A percentile compares a stretch with the other conserved stretches of the same genome.
Evolutionary conservation across 1,140 invertebrate species (phyloP).

Genomic region (Heliothis virescens): DNA sequence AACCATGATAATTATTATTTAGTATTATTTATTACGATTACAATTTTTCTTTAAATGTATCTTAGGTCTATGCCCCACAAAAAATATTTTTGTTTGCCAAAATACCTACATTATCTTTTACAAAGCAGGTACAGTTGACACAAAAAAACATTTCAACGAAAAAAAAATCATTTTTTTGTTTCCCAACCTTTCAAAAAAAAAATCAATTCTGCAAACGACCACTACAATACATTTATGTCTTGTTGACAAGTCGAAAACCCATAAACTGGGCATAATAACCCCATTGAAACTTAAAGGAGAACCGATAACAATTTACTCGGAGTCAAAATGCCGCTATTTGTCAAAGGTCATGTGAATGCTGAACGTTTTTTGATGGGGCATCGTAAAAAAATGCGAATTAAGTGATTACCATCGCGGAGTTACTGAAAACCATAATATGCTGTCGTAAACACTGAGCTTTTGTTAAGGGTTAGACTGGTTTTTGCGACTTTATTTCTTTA

Average conservation of each 20-base stretch:
- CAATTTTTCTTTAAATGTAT: too few relatives aligned
- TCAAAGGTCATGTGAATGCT: conserved; percentile 32
- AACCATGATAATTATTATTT: too few relatives aligned
- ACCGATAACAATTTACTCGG: background rate
- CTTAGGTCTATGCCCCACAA: too few relatives aligned
- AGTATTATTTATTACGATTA: too few relatives aligned
- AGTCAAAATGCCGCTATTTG: conserved; percentile 24
- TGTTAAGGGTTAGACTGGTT: conserved; percentile 31
- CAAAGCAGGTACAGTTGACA: too few relatives aligned
- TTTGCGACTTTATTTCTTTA: too few relatives aligned
- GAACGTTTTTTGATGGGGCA: conserved; percentile 35
- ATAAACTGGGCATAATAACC: conserved; percentile 9
- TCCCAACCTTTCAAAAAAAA: background rate
- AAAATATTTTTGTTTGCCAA: too few relatives aligned
- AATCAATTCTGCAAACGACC: background rate
- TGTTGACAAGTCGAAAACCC: conserved; percentile 11
- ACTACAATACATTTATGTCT: background rate
- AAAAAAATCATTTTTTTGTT: background rate
- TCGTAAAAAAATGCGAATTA: conserved; percentile 49
- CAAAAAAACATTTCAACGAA: background rate
- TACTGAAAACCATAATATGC: conserved; percentile 39
- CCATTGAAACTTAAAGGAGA: conserved; percentile 2
- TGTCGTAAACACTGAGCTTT: conserved; percentile 48
- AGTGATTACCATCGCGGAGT: conserved; percentile 47
- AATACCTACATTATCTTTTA: too few relatives aligned